These are phyloP conservation scores for Cataglyphis rosenhaueri DNA, from an alignment of 2,888 invertebrate species.

Conservation along the genomic window DNA sequence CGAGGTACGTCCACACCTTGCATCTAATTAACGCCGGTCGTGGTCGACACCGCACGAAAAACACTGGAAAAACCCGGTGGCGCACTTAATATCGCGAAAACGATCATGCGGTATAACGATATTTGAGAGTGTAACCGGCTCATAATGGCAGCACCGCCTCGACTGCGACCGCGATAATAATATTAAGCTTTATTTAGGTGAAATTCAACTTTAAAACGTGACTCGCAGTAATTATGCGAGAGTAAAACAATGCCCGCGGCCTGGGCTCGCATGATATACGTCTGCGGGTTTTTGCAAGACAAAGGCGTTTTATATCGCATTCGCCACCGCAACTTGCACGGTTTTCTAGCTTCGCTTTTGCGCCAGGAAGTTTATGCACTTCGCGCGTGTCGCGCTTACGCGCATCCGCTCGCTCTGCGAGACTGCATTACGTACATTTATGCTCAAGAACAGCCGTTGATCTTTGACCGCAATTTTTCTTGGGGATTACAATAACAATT, in stretches of 20 bases:
- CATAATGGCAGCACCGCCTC: slow-evolving; percentile 71
- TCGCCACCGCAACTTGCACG: slow-evolving; percentile 70
- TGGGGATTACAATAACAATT: background rate
- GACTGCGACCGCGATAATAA: slow-evolving; percentile 78
- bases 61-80: slow-evolving; percentile 68
- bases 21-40: slow-evolving; percentile 70
- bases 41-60: slow-evolving; percentile 59
- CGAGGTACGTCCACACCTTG: slow-evolving; percentile 56
- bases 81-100: slow-evolving; percentile 71
- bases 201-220: slow-evolving; percentile 84
- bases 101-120: slow-evolving; percentile 73
- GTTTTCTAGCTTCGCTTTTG: slow-evolving; percentile 67
- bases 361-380: slow-evolving; percentile 75
- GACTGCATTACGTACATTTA: slow-evolving; percentile 40
- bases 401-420: slow-evolving; percentile 22
- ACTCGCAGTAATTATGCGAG: slow-evolving; percentile 84
- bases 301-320: slow-evolving; percentile 79
- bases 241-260: slow-evolving; percentile 82
- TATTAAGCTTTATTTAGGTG: slow-evolving; percentile 84
- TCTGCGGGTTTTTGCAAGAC: slow-evolving; percentile 82
- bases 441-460: slow-evolving; percentile 48
- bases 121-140: slow-evolving; percentile 74
- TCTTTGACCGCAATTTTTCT: slow-evolving; percentile 34
- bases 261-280: slow-evolving; percentile 79
- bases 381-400: slow-evolving; percentile 58